Conservation (phyloP, 2,797 vertebrate species). For the Syngnathus acus region DNA sequence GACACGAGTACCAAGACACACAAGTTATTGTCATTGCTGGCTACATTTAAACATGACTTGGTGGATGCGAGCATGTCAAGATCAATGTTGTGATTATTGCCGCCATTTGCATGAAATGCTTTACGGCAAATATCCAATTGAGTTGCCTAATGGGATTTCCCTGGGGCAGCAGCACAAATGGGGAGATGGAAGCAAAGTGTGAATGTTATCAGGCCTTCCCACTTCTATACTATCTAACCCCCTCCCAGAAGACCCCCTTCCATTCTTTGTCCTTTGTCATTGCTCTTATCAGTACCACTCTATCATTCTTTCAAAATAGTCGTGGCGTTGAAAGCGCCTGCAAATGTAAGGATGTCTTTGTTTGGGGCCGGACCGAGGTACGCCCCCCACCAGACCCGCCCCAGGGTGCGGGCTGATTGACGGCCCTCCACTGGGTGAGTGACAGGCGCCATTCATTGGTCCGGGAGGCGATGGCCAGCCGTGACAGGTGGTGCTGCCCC, state of each 20-base stretch:
- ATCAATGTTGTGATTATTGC: background rate
- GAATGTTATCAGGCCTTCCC: slow-evolving; percentile 72
- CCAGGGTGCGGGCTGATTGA: slow-evolving; percentile 69
- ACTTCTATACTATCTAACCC: slow-evolving; percentile 60
- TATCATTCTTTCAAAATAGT: slow-evolving; percentile 69
- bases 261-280: slow-evolving; percentile 66
- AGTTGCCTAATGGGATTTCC: slow-evolving; percentile 66
- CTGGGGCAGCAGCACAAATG: slow-evolving; percentile 59
- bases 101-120: slow-evolving; percentile 10
- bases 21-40: no score
- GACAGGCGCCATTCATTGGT: slow-evolving; percentile 69
- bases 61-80: background rate
- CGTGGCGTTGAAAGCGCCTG: slow-evolving; percentile 61
- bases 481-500: slow-evolving; percentile 55
- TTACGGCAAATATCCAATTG: slow-evolving; percentile 20
- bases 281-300: slow-evolving; percentile 72
- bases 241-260: slow-evolving; percentile 36
- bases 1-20: background rate
- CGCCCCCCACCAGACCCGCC: slow-evolving; percentile 56
- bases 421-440: slow-evolving; percentile 71
- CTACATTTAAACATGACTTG: background rate
- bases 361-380: slow-evolving; percentile 51
- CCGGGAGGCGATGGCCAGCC: slow-evolving; percentile 41
- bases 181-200: slow-evolving; percentile 66
- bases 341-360: slow-evolving; percentile 75